Conservation (phyloP, 1,140 invertebrate genomes). For the Araneus ventricosus region DNA sequence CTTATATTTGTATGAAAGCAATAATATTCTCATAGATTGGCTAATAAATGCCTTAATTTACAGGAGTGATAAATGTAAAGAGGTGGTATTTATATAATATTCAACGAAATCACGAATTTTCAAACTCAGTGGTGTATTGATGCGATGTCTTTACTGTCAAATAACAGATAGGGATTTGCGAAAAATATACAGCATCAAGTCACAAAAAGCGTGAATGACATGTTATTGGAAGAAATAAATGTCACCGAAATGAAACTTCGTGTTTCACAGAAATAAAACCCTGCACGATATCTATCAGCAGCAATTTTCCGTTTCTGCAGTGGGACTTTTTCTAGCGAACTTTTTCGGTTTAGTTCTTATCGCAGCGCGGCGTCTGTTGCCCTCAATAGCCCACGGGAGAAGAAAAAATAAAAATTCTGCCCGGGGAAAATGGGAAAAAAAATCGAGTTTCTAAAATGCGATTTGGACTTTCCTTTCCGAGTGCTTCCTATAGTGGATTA, state of each 20-base stretch:
- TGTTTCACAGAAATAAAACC: conserved; percentile 7
- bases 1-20: too few species aligned
- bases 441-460: conserved; percentile 61
- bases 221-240: conserved; percentile 56
- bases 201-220: conserved; percentile 21
- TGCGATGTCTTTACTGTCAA: background rate
- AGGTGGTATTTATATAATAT: too few species aligned
- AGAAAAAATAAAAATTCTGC: conserved; percentile 10
- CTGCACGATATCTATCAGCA: conserved; percentile 26
- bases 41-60: too few species aligned
- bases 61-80: too few species aligned
- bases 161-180: conserved; percentile 4
- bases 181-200: background rate
- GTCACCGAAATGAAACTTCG: conserved; percentile 7
- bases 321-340: conserved; percentile 30
- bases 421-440: conserved; percentile 32
- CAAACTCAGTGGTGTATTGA: background rate
- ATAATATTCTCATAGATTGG: too few species aligned
- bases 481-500: conserved; percentile 1
- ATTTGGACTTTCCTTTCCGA: conserved; percentile 44
- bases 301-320: conserved; percentile 21
- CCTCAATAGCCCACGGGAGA: conserved; percentile 44
- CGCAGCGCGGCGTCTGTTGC: conserved; percentile 46
- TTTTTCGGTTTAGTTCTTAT: conserved; percentile 47
- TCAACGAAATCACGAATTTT: too few species aligned